Percentiles rank a stretch among this genome's conserved stretches.
These are phyloP conservation scores for Arion vulgaris DNA, from an alignment of 1,140 invertebrate genomes.

Conservation along the genomic window DNA sequence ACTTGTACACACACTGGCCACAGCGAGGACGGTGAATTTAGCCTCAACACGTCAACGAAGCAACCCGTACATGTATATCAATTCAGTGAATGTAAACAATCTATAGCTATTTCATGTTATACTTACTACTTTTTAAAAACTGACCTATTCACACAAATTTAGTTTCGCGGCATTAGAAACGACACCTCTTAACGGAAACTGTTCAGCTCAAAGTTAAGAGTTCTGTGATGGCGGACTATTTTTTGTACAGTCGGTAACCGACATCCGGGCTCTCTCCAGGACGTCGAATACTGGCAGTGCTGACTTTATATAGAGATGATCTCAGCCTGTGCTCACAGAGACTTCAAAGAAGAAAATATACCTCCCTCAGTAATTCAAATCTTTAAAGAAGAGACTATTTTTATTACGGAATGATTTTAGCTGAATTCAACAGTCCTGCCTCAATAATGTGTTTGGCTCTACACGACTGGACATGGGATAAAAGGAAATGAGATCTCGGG, in stretches of 20 bases:
- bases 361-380: no score
- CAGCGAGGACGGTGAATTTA: no score
- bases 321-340: not conserved
- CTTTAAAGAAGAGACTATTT: no score
- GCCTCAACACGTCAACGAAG: not conserved
- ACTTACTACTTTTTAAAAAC: not conserved
- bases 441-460: no score
- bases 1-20: no score
- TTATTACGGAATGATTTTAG: no score
- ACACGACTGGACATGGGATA: no score
- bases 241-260: not conserved
- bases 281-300: not conserved
- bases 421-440: no score
- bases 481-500: no score
- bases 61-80: no score
- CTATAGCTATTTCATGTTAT: not conserved
- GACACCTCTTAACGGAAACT: not conserved
- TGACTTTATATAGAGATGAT: not conserved
- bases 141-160: not conserved
- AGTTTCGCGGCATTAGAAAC: not conserved
- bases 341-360: no score
- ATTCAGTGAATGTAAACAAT: not conserved
- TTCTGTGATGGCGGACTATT: not conserved
- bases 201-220: not conserved
- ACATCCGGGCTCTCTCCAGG: not conserved